Base-by-base conservation (phyloP, 2,888 invertebrate species). In the Proisotoma minuta region DNA sequence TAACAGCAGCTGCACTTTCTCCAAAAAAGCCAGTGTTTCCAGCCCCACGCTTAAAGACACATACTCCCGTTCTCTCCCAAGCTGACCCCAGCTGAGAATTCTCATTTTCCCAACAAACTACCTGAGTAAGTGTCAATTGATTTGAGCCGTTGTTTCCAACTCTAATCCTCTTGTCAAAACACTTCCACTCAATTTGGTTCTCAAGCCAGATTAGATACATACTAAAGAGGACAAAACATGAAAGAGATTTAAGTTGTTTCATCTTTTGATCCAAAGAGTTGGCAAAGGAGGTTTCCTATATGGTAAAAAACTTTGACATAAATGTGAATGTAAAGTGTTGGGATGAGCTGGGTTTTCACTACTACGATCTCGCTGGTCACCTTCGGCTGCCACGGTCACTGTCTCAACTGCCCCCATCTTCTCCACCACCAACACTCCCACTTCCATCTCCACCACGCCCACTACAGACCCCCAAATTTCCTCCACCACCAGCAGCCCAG, bases 1-100 rank as follows among this genome's bases (percentile, higher is more conserved):
- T 15, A 12, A n/a, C 18, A 43, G 43, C 43, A 43, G 43, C 43
- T 43, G 43, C 43, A 43, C 43, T 43, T 43, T 43, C 43, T 43
- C 43, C 43, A n/a, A 43, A n/a, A 18, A 43, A 20, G 43, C 20
- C 18, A 43, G 43, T 43, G 18, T 20, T 12, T 5, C 43, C 10
- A 43, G 43, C 18, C 20, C 10, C 43, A 15, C 8, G 34, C 34
- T 10, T 10, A 15, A 34, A 34, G 8, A 34, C 34, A 12, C 43
- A n/a, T 20, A 43, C 43, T 43, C 10, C 5, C 43, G 15, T 43
- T 43, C 43, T 43, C 43, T 34, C 15, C 34, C 15, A 8, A 10
- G 8, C 34, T 34, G 8, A 8, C 15, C 34, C 15, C 43, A 43
- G 43, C 43, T 43, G 43, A 43, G 43, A 5, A n/a, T n/a, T n/a